Evolutionary conservation across 2,113 vertebrate species (phyloP).

Genomic region (Parotia lawesii): DNA sequence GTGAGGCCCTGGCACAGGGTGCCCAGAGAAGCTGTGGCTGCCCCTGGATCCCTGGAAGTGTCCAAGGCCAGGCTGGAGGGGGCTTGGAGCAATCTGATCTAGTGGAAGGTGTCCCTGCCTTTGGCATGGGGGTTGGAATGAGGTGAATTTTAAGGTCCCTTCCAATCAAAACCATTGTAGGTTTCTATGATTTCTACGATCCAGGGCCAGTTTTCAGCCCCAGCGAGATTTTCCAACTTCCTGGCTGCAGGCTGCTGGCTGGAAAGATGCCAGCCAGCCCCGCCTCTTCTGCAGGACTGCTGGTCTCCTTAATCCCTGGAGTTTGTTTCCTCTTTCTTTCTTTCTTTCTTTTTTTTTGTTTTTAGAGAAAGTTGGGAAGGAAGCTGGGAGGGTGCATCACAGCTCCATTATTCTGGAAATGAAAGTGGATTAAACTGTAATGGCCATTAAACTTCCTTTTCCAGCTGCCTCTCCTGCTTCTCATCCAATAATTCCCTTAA

Average conservation of each 20-base stretch:
- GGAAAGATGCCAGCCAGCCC: background rate
- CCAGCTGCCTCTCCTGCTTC: slow-evolving; percentile 36
- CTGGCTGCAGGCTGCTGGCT: background rate
- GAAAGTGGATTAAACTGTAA: background rate
- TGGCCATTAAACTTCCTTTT: slow-evolving; percentile 39
- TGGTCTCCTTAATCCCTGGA: background rate
- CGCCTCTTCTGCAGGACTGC: background rate
- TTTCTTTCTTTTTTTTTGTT: background rate
- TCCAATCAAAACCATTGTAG: background rate
- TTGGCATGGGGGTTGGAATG: background rate
- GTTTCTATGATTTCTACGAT: background rate
- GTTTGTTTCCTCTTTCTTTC: rapidly evolving
- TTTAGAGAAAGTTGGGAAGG: background rate
- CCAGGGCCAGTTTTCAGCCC: background rate
- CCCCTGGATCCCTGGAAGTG: background rate
- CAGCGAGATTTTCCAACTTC: rapidly evolving
- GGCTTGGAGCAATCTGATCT: background rate
- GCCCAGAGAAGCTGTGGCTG: background rate
- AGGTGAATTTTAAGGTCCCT: background rate
- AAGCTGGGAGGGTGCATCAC: background rate
- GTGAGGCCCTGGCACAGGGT: background rate
- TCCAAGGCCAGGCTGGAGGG: background rate
- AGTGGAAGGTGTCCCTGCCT: background rate
- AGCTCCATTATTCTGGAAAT: slow-evolving; percentile 32
- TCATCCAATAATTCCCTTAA: slow-evolving; percentile 62